phyloP scores from a whole-genome alignment of 2,888 invertebrate species.

The Sarcophaga subvicina region DNA sequence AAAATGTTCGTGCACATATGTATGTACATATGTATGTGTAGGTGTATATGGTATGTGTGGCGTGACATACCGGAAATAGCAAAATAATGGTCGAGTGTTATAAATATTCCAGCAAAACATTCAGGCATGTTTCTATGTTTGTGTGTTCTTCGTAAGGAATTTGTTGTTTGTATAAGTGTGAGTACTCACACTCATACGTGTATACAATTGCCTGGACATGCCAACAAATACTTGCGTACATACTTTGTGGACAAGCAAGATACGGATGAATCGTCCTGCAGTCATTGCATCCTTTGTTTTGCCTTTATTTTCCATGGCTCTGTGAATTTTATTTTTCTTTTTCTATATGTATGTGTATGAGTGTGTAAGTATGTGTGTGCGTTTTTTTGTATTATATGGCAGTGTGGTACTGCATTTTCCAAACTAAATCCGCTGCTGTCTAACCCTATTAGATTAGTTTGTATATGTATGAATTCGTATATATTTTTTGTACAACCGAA shows the following conservation, averaged over 20 bases:
- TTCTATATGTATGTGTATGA: not conserved
- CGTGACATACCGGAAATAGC: constrained; percentile 50
- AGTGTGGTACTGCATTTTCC: constrained; percentile 36
- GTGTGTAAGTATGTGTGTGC: too few relatives aligned
- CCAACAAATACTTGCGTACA: constrained; percentile 2
- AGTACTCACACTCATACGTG: constrained; percentile 5
- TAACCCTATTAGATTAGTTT: constrained; percentile 53
- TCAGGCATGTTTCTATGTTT: not conserved
- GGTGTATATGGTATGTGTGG: constrained; percentile 4
- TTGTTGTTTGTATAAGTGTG: constrained; percentile 12
- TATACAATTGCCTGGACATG: constrained; percentile 10
- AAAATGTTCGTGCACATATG: constrained; percentile 5
- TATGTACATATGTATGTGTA: not conserved
- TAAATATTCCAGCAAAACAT: constrained; percentile 46
- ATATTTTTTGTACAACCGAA: not conserved
- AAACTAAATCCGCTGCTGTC: constrained; percentile 60
- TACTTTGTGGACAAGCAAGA: constrained; percentile 13
- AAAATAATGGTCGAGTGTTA: constrained; percentile 57
- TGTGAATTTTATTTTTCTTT: constrained; percentile 29
- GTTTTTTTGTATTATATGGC: constrained; percentile 32
- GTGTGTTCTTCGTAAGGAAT: not conserved
- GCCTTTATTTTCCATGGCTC: constrained; percentile 3
- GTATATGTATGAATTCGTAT: constrained; percentile 1
- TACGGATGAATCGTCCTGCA: not conserved
- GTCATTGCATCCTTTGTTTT: not conserved